Evolutionary conservation across 2,888 invertebrate genomes (phyloP).

Genomic region (Nemapogon koenigi): DNA sequence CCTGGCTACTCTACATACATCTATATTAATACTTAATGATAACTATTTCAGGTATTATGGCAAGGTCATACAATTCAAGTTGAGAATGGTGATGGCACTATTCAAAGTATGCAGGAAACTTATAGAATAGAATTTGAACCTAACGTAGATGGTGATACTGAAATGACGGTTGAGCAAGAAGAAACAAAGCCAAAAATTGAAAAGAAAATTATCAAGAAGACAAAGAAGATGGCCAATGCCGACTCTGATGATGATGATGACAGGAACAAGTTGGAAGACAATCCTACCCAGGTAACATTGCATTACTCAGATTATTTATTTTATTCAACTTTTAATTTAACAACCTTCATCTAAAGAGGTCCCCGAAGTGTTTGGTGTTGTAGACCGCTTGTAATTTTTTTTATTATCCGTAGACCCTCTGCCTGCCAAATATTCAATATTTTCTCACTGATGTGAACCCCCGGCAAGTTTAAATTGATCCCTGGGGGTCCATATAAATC

Average conservation of each 20-base stretch:
- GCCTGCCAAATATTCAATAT: no score
- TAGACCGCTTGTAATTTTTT: no score
- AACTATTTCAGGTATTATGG: constrained; percentile 66
- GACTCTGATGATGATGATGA: constrained; percentile 61
- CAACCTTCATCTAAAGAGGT: no score
- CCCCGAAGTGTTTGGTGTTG: background rate
- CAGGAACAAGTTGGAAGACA: constrained; percentile 73
- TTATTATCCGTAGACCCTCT: no score
- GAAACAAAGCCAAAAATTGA: constrained; percentile 49
- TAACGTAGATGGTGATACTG: constrained; percentile 32
- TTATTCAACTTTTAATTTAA: no score
- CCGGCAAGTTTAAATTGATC: no score
- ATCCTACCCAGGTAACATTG: constrained; percentile 58
- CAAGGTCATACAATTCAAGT: constrained; percentile 71
- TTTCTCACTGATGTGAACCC: no score
- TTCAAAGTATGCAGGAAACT: constrained; percentile 37
- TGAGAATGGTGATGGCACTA: constrained; percentile 52
- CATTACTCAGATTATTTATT: background rate
- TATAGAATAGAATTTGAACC: constrained; percentile 47
- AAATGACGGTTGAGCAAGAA: constrained; percentile 39
- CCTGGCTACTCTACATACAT: no score
- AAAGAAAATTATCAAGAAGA: constrained; percentile 47
- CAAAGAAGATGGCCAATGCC: constrained; percentile 56
- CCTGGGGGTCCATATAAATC: no score
- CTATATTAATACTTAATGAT: no score